Conservation (phyloP, 2,113 vertebrate genomes). For the Heterotilapia buettikoferi region DNA sequence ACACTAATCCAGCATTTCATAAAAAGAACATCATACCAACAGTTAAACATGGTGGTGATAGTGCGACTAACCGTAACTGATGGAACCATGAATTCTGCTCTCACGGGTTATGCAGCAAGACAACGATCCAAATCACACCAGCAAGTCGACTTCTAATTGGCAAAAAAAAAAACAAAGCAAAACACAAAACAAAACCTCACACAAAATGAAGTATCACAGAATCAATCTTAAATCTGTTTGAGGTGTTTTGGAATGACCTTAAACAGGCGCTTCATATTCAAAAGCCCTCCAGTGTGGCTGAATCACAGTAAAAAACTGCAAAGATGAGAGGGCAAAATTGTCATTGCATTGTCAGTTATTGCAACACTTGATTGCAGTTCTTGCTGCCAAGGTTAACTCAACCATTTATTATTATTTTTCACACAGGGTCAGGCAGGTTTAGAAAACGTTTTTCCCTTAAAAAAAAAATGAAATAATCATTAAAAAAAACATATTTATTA, state of each 20-base stretch:
- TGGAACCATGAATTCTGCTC: background rate
- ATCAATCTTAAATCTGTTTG: background rate
- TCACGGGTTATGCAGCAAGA: background rate
- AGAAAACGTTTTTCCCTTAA: background rate
- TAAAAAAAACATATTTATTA: background rate
- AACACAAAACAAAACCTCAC: background rate
- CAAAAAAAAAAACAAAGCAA: accelerated
- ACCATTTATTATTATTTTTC: background rate
- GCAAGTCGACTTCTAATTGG: background rate
- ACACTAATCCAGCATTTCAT: background rate
- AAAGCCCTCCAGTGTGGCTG: background rate
- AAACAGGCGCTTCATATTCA: background rate
- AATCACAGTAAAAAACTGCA: background rate
- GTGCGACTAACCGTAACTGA: background rate
- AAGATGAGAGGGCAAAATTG: background rate
- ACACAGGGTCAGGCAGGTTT: background rate
- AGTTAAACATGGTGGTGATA: background rate
- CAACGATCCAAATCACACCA: background rate
- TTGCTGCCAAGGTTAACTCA: background rate
- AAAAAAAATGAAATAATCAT: background rate
- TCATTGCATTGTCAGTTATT: background rate
- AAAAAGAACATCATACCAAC: background rate
- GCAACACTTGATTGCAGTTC: background rate
- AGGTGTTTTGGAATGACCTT: background rate
- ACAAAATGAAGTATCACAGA: background rate